A percentile compares a stretch with the other conserved stretches of the same genome.
Evolutionary conservation across 2,888 invertebrate species (phyloP).

Genomic region (Branchellion lobata): DNA sequence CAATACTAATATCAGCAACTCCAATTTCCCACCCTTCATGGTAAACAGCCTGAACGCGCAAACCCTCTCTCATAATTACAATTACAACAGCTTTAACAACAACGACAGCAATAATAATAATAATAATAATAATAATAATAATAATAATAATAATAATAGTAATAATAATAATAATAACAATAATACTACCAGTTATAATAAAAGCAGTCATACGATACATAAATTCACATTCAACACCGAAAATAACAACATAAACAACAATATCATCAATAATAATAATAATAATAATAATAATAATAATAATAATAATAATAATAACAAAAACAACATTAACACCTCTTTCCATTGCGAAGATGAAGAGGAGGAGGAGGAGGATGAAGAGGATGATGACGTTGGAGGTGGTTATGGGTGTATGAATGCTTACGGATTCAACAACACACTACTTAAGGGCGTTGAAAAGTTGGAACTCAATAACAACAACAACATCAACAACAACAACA

Average conservation of each 20-base stretch:
- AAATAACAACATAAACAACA: background rate
- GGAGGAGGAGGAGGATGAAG: background rate
- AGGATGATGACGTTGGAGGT: background rate
- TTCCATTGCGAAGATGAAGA: background rate
- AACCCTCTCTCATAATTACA: background rate
- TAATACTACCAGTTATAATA: background rate
- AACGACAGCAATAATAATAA: too few species aligned
- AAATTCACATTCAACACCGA: slow-evolving; percentile 9
- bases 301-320: too few species aligned
- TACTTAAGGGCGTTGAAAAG: background rate
- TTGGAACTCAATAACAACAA: background rate
- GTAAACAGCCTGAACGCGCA: background rate
- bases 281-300: too few species aligned
- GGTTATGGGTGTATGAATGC: background rate
- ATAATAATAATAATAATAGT: background rate
- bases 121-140: too few species aligned
- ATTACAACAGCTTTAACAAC: too few species aligned
- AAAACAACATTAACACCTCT: background rate
- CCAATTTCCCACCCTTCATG: slow-evolving; percentile 3
- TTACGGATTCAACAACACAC: background rate
- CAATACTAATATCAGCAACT: background rate
- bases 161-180: background rate
- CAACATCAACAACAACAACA: background rate
- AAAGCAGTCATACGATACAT: background rate
- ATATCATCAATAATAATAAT: too few species aligned